Base-by-base conservation (phyloP, 2,888 invertebrate genomes). In the Ochropacha duplaris region DNA sequence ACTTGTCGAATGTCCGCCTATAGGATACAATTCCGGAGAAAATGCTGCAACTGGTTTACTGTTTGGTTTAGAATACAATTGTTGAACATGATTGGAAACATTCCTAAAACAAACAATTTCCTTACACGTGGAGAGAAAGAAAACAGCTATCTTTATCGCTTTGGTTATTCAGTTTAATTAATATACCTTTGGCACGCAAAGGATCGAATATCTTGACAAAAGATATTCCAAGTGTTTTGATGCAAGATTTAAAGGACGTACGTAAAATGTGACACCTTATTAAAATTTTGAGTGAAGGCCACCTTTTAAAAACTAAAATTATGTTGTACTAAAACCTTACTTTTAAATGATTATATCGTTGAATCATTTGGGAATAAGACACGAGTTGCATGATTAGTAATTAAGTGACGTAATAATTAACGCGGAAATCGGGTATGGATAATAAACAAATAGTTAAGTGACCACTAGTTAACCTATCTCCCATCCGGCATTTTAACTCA, bases 11-110 rank as follows among this genome's bases (percentile, higher is more conserved):
- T 34, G 31, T 44, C 44, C 44, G 44, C 44, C 44, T 44, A 44
- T 44, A 44, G 44, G 44, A 44, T 44, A 19, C 52, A 22, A 52
- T 52, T 52, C 31, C 31, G 52, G 44, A 44, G 44, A 44, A 44
- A 44, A 44, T 44, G 19, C 44, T 19, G 19, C n/a, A 39, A 39
- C 39, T 39, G 16, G 31, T 31, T 31, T 31, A 31, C 31, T 12
- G 44, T 44, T 44, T 19, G 16, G 3, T 8, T 44, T 44, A 44
- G 44, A 44, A 44, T 19, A 44, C 44, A 19, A 44, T 44, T 44
- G 16, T 9, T 19, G 19, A 19, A 44, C 44, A 44, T n/a, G 44
- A 44, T 44, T 44, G 44, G 44, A 44, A 44, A 44, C 44, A 44
- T 44, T 44, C 44, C n/a, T 44, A 19, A 44, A 44, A 19, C 44